These are phyloP conservation scores for Erpornis zantholeuca DNA, from an alignment of 2,113 vertebrate species.

Conservation along the genomic window DNA sequence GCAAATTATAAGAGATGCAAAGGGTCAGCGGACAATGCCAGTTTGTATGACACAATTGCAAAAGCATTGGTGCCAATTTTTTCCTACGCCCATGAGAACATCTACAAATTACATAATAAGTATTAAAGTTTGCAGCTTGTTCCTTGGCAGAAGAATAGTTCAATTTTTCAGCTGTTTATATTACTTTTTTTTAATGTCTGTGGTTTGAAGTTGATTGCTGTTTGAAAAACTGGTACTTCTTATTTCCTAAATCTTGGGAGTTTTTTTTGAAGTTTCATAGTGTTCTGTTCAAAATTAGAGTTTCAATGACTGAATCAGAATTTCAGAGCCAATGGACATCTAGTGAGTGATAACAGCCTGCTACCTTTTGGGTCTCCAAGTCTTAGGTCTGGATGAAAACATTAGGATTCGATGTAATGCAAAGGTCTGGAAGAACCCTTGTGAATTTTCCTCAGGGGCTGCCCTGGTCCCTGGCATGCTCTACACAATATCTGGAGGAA, in stretches of 20 bases:
- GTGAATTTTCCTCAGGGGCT: not conserved
- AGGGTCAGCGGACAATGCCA: not conserved
- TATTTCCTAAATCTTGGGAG: not conserved
- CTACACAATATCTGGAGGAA: not conserved
- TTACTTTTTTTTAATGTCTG: not conserved
- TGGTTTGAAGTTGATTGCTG: not conserved
- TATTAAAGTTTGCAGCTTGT: not conserved
- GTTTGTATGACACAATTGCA: not conserved
- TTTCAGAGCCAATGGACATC: not conserved
- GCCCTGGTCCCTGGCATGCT: fast-evolving
- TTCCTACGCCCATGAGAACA: not conserved
- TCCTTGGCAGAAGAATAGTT: not conserved
- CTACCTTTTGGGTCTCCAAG: not conserved
- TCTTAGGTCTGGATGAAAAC: not conserved
- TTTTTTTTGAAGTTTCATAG: not conserved
- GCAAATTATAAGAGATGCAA: not conserved
- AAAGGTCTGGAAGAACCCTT: not conserved
- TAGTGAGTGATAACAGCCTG: not conserved
- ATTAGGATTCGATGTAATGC: not conserved
- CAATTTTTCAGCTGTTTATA: not conserved
- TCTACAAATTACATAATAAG: not conserved
- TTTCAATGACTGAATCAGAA: not conserved
- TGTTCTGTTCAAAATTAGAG: not conserved
- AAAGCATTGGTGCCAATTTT: not conserved
- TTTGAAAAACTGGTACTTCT: not conserved